These are phyloP conservation scores for Arge pagana DNA, from an alignment of 2,888 invertebrate genomes.

Conservation along the genomic window DNA sequence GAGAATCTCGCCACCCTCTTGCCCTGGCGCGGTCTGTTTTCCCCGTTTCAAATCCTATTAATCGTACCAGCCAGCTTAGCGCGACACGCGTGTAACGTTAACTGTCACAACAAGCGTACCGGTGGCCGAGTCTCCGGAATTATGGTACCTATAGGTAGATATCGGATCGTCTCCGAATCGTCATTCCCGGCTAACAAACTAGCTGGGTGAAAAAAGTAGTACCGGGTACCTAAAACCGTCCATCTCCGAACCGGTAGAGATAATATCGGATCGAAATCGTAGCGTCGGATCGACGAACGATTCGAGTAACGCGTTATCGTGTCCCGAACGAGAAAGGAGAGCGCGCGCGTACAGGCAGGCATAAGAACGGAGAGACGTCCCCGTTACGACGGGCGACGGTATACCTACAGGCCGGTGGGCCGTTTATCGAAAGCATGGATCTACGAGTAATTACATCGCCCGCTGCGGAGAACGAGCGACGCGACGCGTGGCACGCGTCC, in stretches of 20 bases:
- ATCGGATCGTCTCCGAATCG: too few relatives aligned
- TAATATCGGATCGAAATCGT: too few relatives aligned
- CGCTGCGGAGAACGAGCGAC: constrained; percentile 45
- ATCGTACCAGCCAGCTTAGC: constrained; percentile 22
- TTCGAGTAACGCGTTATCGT: too few relatives aligned
- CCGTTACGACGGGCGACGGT: not conserved
- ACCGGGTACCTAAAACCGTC: too few relatives aligned
- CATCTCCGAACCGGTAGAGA: too few relatives aligned
- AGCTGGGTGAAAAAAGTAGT: too few relatives aligned
- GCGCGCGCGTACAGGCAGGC: not conserved
- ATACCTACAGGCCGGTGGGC: constrained; percentile 6
- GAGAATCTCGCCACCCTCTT: constrained; percentile 13
- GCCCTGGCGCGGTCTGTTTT: constrained; percentile 17
- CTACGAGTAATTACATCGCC: constrained; percentile 50
- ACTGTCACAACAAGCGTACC: constrained; percentile 23
- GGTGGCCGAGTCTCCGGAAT: too few relatives aligned
- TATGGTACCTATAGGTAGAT: too few relatives aligned
- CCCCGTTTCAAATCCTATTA: constrained; percentile 25
- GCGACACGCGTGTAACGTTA: constrained; percentile 20
- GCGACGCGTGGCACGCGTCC: constrained; percentile 47
- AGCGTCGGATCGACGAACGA: too few relatives aligned
- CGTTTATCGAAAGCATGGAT: constrained; percentile 42
- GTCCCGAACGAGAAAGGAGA: too few relatives aligned
- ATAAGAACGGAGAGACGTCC: not conserved
- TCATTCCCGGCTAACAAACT: too few relatives aligned